A percentile compares a stretch with the other conserved stretches of the same genome.
Evolutionary conservation across 2,888 invertebrate species (phyloP).

Genomic region (Candidula unifasciata): DNA sequence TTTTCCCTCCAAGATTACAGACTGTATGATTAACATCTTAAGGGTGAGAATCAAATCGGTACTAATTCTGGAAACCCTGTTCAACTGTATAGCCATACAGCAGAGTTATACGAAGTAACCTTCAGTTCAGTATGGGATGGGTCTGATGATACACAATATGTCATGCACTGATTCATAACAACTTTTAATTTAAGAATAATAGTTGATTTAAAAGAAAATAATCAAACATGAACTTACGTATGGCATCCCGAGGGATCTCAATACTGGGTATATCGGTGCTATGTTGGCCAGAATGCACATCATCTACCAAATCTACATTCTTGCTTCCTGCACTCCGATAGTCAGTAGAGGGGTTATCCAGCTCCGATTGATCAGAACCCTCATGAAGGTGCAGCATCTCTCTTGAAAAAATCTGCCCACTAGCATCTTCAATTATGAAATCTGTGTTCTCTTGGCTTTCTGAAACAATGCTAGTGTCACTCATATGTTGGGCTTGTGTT

Average conservation of each 20-base stretch:
- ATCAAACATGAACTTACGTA: not conserved
- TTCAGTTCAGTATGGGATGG: too few species aligned
- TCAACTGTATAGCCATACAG: too few species aligned
- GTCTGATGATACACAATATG: too few species aligned
- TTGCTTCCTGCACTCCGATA: too few species aligned
- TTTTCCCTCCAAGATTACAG: too few species aligned
- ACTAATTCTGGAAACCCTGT: too few species aligned
- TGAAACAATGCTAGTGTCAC: not conserved
- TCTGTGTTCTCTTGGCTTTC: not conserved
- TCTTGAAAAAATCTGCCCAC: not conserved
- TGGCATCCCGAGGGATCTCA: not conserved
- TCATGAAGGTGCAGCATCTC: not conserved
- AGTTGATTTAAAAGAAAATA: not conserved
- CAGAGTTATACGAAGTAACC: too few species aligned
- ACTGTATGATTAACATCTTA: too few species aligned
- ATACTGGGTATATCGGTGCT: not conserved
- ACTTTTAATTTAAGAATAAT: not conserved
- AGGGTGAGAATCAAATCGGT: too few species aligned
- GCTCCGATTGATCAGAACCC: not conserved
- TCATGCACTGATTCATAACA: not conserved
- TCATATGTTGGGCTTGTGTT: not conserved
- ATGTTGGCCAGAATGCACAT: not conserved
- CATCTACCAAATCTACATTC: not conserved
- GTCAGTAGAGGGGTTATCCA: not conserved
- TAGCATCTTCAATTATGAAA: constrained; percentile 2